Evolutionary conservation across 2,888 invertebrate species (phyloP), one percentile per base, ranked within the genome.

Genomic region (Lasioglossum morio): DNA sequence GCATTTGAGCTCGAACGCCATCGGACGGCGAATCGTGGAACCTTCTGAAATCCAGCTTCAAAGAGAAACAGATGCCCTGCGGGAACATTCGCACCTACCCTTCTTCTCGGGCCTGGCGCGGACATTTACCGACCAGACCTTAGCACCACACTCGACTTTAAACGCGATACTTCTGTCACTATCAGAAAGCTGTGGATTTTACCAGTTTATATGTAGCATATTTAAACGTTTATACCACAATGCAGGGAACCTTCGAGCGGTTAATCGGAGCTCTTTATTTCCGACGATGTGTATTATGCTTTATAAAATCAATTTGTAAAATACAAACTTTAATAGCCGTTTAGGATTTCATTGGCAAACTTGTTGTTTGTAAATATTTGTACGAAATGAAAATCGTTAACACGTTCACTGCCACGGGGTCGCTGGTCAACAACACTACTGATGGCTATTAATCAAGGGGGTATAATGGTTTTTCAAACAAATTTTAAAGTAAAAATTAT

Each of bases 41-140:
- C 79, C 89, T 89, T 69, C 74, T 40, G 43, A 75, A 75, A 70
- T 78, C 34, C 63, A 72, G 79, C 77, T 23, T 72, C 73, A 81
- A 85, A 79, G 85, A 77, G 84, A 66, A 88, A 90, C 83, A 88
- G 76, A 87, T 86, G 80, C 82, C 84, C 87, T 83, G 79, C 72
- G 88, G 81, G 88, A 89, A 85, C 87, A 82, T 88, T 80, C 34
- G 72, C 81, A 46, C 74, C 81, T 79, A 77, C 73, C 70, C 77
- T 27, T 8, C 63, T 75, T 8, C 63, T 75, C 79, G 30, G 77
- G 79, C 34, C 34, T 30, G 34, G 48, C 43, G 30, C 78, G 77
- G 75, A 73, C 83, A 76, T 82, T 90, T 90, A 90, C 90, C 90
- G 90, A 90, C 90, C 60, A 85, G 75, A 81, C 80, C 48, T 37